Evolutionary conservation across 2,113 vertebrate species (phyloP), one percentile per base, ranked within the genome.

Genomic region (zebrafish (Danio rerio)): DNA sequence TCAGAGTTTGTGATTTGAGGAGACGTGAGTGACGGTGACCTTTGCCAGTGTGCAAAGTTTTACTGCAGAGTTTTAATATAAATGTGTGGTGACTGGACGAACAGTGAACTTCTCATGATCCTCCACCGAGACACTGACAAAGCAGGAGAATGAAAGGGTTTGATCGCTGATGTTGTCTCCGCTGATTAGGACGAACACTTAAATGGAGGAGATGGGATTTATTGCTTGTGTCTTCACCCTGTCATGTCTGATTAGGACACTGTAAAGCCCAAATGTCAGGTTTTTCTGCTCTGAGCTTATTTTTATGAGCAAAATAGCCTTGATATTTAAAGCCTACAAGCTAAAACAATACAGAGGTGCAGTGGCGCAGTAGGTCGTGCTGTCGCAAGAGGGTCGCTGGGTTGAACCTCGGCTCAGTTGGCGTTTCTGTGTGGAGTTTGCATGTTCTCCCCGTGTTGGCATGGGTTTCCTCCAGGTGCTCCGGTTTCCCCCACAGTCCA

Each of bases 21-120:
- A 1, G 21, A 55, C 71, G 9, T 53, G 71, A 73, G 20, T 55
- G 52, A 55, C 71, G 21, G 21, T 40, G 21, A 56, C 71, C 71
- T 74, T 74, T 74, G 71, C 5, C 52, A 43, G 42, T 73, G 45
- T 13, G 50, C 71, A 53, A 56, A 74, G 71, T 18, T 1, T 31
- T 31, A 40, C 13, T 55, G 15, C 15, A 42, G 52, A 74, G 52
- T n/a, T 74, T 74, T 56, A 9, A 74, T 71, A 71, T 20, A 49
- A 70, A 71, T 12, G 45, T 20, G 45, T 43, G 11, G 18, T 3
- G 68, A 42, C 70, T 16, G 2, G 52, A 55, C n/a, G 52, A 50
- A 15, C 5, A 56, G 8, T 43, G 52, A 56, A 74, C 50, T 74
- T 55, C 52, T 55, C 21, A 42, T 42, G 70, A 55, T 55, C 70